Evolutionary conservation across 2,888 invertebrate genomes (phyloP), one percentile per base, ranked within the genome.

Genomic region (Lottia gigantea): DNA sequence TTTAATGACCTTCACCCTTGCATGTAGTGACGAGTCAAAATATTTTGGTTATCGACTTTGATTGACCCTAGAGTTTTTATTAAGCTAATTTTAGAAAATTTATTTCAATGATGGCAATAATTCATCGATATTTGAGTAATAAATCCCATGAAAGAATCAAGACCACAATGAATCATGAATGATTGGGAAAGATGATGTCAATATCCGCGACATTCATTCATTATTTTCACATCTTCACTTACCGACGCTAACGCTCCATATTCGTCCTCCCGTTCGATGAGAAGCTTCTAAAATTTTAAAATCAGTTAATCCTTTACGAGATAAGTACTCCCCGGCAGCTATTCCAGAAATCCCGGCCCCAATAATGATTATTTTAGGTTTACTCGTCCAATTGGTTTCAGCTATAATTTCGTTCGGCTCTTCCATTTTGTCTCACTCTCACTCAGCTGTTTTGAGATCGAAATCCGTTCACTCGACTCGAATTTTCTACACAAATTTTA

Each of bases 291-390:
- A 74, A 71, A 88, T 83, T 69, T 83, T 81, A 74, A 86, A 83
- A 76, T 87, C 84, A 31, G 75, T 83, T 71, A 85, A 84, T 65
- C 87, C 86, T 68, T 83, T 79, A 64, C 76, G 80, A 16, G 76
- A 72, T 14, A 88, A 71, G 71, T 78, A 78, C 70, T 85, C 82
- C 31, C 80, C 87, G n/a, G 86, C 83, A 12, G 85, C 80, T 68
- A 88, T 79, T 25, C 88, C 88, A 55, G 87, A 74, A 67, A 87
- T 86, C 19, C 88, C 88, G 66, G 85, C 87, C 40, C 88, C 88
- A 64, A 88, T 82, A 62, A 88, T 83, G 26, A 86, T 70, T 69
- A 86, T 78, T 82, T 84, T 85, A 40, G 83, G 82, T 40, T 78
- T 71, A 63, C 67, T 69, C 65, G 71, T 68, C 68, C 70, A 72